Evolutionary conservation across 2,797 vertebrate species (phyloP).

Genomic region (Lateolabrax maculatus): DNA sequence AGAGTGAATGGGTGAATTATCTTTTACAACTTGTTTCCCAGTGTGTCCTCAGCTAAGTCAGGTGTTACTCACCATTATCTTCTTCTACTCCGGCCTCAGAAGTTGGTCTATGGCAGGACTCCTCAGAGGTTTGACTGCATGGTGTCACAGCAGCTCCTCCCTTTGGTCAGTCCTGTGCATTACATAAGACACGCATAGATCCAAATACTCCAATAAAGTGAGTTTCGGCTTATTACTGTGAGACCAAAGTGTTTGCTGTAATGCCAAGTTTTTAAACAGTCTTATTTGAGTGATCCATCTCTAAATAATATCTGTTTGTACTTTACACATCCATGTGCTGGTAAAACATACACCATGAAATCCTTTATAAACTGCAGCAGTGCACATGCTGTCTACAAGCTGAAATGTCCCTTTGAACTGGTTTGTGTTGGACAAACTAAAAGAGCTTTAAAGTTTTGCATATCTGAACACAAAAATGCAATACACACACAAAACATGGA

Average conservation of each 20-base stretch:
- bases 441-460: too few relatives aligned
- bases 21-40: neutral
- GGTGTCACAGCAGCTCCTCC: constrained; percentile 61
- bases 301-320: too few relatives aligned
- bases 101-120: constrained; percentile 7
- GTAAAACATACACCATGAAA: too few relatives aligned
- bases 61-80: neutral
- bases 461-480: too few relatives aligned
- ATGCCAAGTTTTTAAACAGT: constrained; percentile 7
- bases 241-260: constrained; percentile 1
- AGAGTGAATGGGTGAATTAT: neutral
- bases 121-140: neutral
- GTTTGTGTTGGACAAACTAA: too few relatives aligned
- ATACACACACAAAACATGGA: too few relatives aligned
- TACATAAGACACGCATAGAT: neutral
- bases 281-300: too few relatives aligned
- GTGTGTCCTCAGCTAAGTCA: neutral
- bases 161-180: constrained; percentile 54
- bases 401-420: too few relatives aligned
- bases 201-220: neutral
- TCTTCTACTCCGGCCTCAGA: constrained; percentile 10
- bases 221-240: neutral
- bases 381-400: too few relatives aligned
- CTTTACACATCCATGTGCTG: too few relatives aligned
- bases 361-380: too few relatives aligned